phyloP scores from a whole-genome alignment of 2,113 vertebrate species.

The Propithecus coquereli region DNA sequence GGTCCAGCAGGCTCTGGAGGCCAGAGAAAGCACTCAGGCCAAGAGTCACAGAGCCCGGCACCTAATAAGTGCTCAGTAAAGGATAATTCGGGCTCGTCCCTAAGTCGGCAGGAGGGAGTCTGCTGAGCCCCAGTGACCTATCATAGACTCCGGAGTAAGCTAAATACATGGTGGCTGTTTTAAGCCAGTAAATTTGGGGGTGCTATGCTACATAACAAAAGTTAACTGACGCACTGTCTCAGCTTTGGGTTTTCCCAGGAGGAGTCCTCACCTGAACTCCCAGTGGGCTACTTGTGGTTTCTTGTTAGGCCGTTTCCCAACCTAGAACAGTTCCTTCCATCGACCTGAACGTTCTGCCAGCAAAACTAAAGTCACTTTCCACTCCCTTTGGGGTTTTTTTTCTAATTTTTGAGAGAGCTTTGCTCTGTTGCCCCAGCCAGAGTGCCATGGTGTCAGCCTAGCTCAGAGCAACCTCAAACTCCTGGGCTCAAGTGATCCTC shows the following conservation, averaged over 20 bases:
- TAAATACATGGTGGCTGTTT: not conserved
- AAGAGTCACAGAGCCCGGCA: not conserved
- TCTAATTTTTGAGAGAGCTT: not conserved
- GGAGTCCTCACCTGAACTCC: not conserved
- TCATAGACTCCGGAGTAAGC: not conserved
- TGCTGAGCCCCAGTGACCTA: not conserved
- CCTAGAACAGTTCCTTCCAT: not conserved
- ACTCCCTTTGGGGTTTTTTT: not conserved
- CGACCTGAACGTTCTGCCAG: not conserved
- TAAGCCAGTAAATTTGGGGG: not conserved
- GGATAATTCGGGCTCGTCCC: not conserved
- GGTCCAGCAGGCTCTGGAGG: not conserved
- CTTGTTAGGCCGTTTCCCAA: not conserved
- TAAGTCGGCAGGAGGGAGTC: not conserved
- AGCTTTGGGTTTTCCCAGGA: not conserved
- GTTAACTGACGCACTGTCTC: not conserved
- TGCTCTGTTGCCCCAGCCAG: not conserved
- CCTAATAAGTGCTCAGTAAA: not conserved
- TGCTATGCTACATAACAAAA: not conserved
- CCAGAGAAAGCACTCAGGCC: not conserved
- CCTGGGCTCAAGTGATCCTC: not conserved
- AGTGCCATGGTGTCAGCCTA: not conserved
- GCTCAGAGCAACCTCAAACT: not conserved
- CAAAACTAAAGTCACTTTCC: not conserved
- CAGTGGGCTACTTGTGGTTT: not conserved